Conservation (phyloP, 2,888 invertebrate species). For the Limnephilus lunatus region DNA sequence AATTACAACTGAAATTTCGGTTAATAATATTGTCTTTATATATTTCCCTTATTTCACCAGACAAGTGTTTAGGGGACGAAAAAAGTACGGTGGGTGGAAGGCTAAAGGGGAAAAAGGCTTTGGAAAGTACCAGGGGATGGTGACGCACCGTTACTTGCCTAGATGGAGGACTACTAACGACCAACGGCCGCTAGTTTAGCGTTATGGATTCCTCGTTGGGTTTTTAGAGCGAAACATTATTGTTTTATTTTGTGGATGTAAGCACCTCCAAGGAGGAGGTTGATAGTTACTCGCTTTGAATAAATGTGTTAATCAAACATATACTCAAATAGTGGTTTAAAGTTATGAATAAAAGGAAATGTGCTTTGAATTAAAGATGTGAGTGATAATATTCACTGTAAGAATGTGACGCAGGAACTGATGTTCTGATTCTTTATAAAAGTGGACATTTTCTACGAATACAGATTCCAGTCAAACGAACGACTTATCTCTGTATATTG, state of each 20-base stretch:
- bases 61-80: neutral
- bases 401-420: too few relatives aligned
- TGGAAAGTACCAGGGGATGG: conserved; percentile 22
- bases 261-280: neutral
- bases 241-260: neutral
- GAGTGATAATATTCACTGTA: too few relatives aligned
- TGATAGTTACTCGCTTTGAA: neutral
- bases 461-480: too few relatives aligned
- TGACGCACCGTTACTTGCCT: conserved; percentile 23
- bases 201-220: conserved; percentile 20
- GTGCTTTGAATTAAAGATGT: neutral
- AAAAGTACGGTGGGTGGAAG: neutral
- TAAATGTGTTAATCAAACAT: neutral
- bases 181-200: conserved; percentile 30
- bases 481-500: too few relatives aligned
- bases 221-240: conserved; percentile 15
- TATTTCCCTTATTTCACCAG: neutral
- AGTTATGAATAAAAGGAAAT: neutral
- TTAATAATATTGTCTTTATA: neutral
- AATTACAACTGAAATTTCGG: neutral
- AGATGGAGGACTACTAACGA: conserved; percentile 33
- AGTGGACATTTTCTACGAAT: too few relatives aligned
- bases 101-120: conserved; percentile 25
- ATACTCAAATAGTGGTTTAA: neutral
- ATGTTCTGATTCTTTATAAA: too few relatives aligned